Evolutionary conservation across 2,113 vertebrate species (phyloP), one percentile per base, ranked within the genome.

Genomic region (Aspiorhynchus laticeps): DNA sequence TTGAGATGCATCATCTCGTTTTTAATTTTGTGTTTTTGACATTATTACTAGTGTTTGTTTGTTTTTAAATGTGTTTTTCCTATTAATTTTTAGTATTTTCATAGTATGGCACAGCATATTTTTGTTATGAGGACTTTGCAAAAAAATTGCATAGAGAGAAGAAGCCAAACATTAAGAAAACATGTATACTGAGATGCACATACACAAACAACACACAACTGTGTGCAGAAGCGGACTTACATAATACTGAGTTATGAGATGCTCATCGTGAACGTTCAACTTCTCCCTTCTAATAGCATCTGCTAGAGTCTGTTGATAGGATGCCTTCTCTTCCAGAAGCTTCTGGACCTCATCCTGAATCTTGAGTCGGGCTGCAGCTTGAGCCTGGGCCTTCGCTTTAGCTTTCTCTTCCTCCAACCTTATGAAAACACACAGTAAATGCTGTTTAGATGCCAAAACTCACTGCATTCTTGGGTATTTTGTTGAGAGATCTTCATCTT

Each of bases 221-320:
- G 67, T 46, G 28, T 78, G 31, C 12, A 75, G 15, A 33, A 43
- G 8, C 75, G 67, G 43, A 7, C 93, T 94, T 90, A 95, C 94
- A 36, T 94, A 95, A 88, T 93, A 92, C 88, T 94, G 94, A 76
- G 91, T 88, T 88, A 91, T 89, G 59, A 94, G 93, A 76, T 38
- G 89, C 85, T 90, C 88, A 19, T 93, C 92, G 28, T 89, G 91
- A 0, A 89, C 89, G 69, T 91, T 93, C 78, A 90, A 77, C 5
- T 88, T 86, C 65, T 93, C 92, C 56, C 84, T 91, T 14, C 26
- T 73, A 74, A 94, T 89, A 83, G 89, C 28, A 0, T 91, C 90
- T 0, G 83, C 91, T 56, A 95, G 85, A 63, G 77, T 89, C 86
- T 93, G 92, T 15, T 19, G 79, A 86, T 86, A 46, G 2, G 78